These are phyloP conservation scores for Halocynthia aurantium DNA, from an alignment of 23 tunicate species.

Conservation along the genomic window DNA sequence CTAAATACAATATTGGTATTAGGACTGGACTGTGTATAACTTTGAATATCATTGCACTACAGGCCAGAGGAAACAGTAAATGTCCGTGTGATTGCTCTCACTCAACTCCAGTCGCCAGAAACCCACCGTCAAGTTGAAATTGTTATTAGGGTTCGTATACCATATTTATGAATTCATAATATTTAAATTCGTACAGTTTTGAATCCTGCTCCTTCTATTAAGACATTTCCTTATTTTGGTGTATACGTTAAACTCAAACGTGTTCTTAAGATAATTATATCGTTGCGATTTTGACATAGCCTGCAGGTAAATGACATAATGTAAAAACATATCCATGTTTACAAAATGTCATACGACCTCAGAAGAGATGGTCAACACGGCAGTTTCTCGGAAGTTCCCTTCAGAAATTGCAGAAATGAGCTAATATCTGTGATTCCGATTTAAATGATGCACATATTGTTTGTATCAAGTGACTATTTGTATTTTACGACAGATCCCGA, in stretches of 20 bases:
- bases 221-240: background rate
- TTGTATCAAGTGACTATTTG: background rate
- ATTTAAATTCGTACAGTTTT: background rate
- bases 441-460: background rate
- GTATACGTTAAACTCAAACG: too few relatives aligned
- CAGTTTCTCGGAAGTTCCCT: too few relatives aligned
- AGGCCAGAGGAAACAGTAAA: constrained; percentile 23
- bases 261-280: too few relatives aligned
- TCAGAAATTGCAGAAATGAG: background rate
- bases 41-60: background rate
- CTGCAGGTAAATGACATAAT: too few relatives aligned
- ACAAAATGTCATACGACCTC: too few relatives aligned
- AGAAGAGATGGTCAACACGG: too few relatives aligned
- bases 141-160: constrained; percentile 24
- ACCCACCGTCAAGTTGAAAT: constrained; percentile 20
- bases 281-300: too few relatives aligned
- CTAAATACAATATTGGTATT: too few relatives aligned
- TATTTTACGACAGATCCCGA: constrained; percentile 29
- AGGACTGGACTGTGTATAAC: too few relatives aligned
- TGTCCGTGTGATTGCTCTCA: constrained; percentile 24
- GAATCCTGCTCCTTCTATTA: background rate
- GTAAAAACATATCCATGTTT: too few relatives aligned
- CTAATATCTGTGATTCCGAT: background rate
- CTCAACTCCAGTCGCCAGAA: constrained; percentile 29
- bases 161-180: background rate